Percentiles rank a stretch among this genome's conserved stretches.
phyloP scores from a whole-genome alignment of 1,140 invertebrate species.

The Galendromus occidentalis region DNA sequence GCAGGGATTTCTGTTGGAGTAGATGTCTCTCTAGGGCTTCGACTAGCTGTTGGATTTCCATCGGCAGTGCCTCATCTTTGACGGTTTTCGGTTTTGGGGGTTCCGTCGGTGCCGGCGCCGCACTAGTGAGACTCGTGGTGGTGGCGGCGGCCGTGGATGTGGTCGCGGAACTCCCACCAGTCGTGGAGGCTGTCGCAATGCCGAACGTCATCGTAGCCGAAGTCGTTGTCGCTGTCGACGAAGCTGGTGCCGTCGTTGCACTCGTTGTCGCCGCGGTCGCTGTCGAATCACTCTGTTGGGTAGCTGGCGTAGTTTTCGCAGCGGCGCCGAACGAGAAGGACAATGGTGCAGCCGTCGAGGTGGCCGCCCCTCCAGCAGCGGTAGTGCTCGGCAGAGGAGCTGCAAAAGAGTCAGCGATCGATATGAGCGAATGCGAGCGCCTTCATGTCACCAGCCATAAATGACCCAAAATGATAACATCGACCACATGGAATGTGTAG shows the following conservation, averaged over 20 bases:
- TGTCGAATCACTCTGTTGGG: too few species aligned
- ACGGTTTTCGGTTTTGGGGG: not conserved
- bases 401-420: too few species aligned
- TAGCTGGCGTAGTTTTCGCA: not conserved
- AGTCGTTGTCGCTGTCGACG: not conserved
- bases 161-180: not conserved
- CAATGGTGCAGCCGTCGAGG: too few species aligned
- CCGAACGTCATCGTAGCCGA: not conserved
- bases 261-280: too few species aligned
- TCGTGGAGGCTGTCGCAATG: not conserved
- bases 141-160: not conserved
- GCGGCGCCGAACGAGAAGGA: not conserved
- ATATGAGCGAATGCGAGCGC: too few species aligned
- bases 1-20: not conserved
- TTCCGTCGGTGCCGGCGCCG: not conserved
- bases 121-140: not conserved
- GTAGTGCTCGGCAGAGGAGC: too few species aligned
- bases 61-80: not conserved
- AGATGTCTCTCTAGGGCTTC: not conserved
- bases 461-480: too few species aligned
- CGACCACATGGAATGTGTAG: too few species aligned
- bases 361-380: too few species aligned
- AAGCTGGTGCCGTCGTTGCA: too few species aligned
- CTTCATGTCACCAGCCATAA: too few species aligned
- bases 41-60: not conserved